Evolutionary conservation across 2,888 invertebrate genomes (phyloP).

Genomic region (Lampropteryx suffumata): DNA sequence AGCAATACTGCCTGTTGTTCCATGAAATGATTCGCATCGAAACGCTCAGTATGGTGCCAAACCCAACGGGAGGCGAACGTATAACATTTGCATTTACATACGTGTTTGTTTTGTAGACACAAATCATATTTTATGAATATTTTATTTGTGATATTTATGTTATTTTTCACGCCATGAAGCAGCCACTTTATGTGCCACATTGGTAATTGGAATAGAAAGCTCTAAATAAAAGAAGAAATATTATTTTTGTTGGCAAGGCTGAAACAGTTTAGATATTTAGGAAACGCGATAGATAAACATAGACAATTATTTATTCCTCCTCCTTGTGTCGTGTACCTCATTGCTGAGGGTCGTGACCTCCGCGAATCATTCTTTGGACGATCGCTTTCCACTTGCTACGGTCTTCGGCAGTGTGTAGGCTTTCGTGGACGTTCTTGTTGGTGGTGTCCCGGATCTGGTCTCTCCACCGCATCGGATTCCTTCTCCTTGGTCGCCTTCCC

Average conservation of each 20-base stretch:
- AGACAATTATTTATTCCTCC: too few species aligned
- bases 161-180: constrained; percentile 40
- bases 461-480: too few species aligned
- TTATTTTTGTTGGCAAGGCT: not conserved
- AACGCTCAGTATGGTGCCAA: constrained; percentile 60
- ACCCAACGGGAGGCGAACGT: constrained; percentile 55
- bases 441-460: too few species aligned
- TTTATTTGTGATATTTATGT: constrained; percentile 29
- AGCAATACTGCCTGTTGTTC: constrained; percentile 20
- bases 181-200: constrained; percentile 2
- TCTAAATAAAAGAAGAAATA: not conserved
- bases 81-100: constrained; percentile 72
- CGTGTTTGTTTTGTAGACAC: constrained; percentile 67
- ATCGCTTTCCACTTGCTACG: too few species aligned
- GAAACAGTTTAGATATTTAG: too few species aligned
- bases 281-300: too few species aligned
- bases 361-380: too few species aligned
- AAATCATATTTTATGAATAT: constrained; percentile 56
- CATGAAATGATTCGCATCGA: constrained; percentile 28
- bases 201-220: not conserved
- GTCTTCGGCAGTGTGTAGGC: too few species aligned
- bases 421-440: too few species aligned
- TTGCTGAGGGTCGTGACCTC: too few species aligned
- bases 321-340: too few species aligned
- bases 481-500: too few species aligned